These are phyloP conservation scores for Perca schrenkii DNA, from an alignment of 2,113 vertebrate genomes.

Conservation along the genomic window DNA sequence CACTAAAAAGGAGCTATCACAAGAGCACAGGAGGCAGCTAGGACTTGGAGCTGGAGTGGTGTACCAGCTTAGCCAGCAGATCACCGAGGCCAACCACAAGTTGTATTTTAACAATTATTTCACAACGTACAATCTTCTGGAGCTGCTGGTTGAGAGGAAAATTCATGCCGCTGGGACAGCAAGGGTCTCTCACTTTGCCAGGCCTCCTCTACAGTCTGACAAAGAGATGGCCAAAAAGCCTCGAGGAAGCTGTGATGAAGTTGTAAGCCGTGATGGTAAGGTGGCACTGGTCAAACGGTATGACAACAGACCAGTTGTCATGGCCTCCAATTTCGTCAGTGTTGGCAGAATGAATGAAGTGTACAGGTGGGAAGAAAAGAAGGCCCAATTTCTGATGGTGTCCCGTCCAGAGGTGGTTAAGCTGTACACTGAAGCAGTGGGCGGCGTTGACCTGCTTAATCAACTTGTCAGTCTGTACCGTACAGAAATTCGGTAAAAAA, in stretches of 20 bases:
- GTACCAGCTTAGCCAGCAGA: constrained; percentile 11
- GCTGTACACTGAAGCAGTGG: too few species aligned
- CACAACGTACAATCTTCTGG: constrained; percentile 22
- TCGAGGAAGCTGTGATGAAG: constrained; percentile 4
- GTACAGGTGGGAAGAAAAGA: too few species aligned
- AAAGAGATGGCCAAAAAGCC: constrained; percentile 12
- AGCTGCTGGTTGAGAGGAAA: constrained; percentile 13
- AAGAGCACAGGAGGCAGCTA: constrained; percentile 16
- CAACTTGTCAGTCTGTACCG: constrained; percentile 23
- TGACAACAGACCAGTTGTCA: too few species aligned
- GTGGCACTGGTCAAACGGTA: too few species aligned
- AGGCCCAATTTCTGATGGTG: too few species aligned
- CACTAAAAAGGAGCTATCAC: constrained; percentile 6
- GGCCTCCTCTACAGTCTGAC: background rate
- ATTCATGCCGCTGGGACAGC: background rate
- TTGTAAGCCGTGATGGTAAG: too few species aligned
- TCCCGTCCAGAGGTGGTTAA: too few species aligned
- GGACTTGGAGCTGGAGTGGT: constrained; percentile 22
- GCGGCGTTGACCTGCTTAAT: too few species aligned
- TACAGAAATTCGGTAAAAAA: constrained; percentile 26
- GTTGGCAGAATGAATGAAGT: too few species aligned
- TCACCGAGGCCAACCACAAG: constrained; percentile 13
- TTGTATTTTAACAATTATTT: constrained; percentile 27
- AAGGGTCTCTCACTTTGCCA: background rate
- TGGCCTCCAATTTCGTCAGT: too few species aligned